These are phyloP conservation scores for Drosophila fuyamai DNA, from an alignment of 1,140 invertebrate species.

Conservation along the genomic window DNA sequence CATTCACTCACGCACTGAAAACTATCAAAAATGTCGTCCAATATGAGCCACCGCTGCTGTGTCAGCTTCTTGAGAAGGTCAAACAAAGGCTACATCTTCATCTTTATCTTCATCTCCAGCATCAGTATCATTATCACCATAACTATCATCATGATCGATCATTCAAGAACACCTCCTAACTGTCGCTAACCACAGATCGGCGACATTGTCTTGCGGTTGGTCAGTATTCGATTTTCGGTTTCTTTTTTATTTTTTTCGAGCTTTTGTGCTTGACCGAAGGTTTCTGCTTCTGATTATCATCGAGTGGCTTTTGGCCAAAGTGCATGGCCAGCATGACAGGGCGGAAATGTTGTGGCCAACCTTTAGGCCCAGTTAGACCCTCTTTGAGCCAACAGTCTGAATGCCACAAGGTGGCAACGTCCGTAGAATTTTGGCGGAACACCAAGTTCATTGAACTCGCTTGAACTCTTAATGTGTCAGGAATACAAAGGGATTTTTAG, in stretches of 20 bases:
- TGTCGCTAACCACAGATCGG: constrained; percentile 43
- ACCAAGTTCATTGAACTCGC: constrained; percentile 25
- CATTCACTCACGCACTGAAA: constrained; percentile 30
- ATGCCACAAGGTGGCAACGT: not conserved
- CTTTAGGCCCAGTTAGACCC: constrained; percentile 21
- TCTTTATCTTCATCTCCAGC: not conserved
- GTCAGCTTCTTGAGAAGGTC: constrained; percentile 33
- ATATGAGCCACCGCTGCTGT: not conserved
- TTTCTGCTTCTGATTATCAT: constrained; percentile 44
- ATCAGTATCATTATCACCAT: constrained; percentile 10
- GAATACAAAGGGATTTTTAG: no score
- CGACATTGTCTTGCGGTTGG: constrained; percentile 47
- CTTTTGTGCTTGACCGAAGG: constrained; percentile 42
- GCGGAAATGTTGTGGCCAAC: constrained; percentile 33
- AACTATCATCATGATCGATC: constrained; percentile 32
- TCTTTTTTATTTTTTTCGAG: constrained; percentile 6
- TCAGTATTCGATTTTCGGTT: constrained; percentile 25
- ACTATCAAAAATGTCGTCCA: constrained; percentile 30
- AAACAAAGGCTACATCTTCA: constrained; percentile 34
- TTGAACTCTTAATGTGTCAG: not conserved
- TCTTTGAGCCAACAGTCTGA: no score
- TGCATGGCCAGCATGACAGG: constrained; percentile 57
- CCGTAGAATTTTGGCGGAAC: not conserved
- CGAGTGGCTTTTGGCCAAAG: constrained; percentile 48
- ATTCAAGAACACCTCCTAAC: constrained; percentile 50